phyloP scores from a whole-genome alignment of 2,888 invertebrate species.

The Calameuta idolon region DNA sequence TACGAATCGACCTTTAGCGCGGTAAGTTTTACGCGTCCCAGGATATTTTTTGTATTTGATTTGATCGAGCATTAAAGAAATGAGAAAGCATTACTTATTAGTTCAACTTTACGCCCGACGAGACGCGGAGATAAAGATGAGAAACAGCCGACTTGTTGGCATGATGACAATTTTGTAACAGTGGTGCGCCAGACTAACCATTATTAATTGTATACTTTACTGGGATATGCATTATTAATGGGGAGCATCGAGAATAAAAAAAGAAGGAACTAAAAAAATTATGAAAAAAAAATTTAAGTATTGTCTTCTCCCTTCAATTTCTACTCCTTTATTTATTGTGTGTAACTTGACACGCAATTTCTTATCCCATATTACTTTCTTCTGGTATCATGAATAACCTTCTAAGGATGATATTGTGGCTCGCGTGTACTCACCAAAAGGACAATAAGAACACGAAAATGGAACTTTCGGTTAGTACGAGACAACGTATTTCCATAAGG shows the following conservation, averaged over 20 bases:
- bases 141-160: conserved; percentile 5
- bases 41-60: conserved; percentile 22
- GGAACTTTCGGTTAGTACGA: background rate
- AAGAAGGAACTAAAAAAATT: conserved; percentile 15
- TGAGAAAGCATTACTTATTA: background rate
- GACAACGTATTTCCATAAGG: conserved; percentile 18
- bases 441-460: background rate
- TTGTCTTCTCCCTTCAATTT: background rate
- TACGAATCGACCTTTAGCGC: conserved; percentile 14
- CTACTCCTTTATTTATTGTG: background rate
- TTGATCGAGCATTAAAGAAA: background rate
- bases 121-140: conserved; percentile 15
- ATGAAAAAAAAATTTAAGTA: conserved; percentile 21
- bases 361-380: background rate
- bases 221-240: conserved; percentile 54
- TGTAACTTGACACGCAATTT: background rate
- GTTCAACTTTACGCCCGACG: background rate
- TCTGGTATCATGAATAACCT: background rate
- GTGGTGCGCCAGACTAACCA: conserved; percentile 46
- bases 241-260: conserved; percentile 47
- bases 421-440: background rate
- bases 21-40: background rate
- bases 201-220: conserved; percentile 43
- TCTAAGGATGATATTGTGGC: background rate
- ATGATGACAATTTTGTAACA: conserved; percentile 44